A percentile compares a stretch with the other conserved stretches of the same genome.
Conservation (phyloP, 2,888 invertebrate species). For the Megamerina dolium region DNA sequence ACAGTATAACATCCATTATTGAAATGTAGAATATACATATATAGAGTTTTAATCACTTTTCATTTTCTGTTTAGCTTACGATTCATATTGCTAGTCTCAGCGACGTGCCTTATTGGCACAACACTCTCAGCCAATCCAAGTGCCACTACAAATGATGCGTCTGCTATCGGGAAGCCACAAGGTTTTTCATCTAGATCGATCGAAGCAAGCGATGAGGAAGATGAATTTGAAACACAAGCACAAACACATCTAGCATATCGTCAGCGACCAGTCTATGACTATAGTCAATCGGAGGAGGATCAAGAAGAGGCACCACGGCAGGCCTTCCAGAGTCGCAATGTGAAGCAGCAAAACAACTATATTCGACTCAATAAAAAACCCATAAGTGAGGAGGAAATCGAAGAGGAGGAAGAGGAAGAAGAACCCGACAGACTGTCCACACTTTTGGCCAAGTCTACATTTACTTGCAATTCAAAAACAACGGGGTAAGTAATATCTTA, state of each 20-base stretch:
- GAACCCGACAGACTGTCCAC: conserved; percentile 78
- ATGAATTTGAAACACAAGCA: conserved; percentile 46
- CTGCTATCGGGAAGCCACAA: conserved; percentile 39
- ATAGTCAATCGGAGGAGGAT: conserved; percentile 43
- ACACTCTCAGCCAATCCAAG: conserved; percentile 28
- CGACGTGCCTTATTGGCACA: conserved; percentile 32
- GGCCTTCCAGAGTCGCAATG: conserved; percentile 37
- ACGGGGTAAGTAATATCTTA: conserved; percentile 57
- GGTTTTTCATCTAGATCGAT: conserved; percentile 42
- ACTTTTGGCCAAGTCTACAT: conserved; percentile 76
- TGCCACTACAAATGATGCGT: conserved; percentile 24
- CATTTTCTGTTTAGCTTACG: conserved; percentile 26
- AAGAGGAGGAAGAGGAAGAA: conserved; percentile 68
- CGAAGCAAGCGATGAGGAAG: conserved; percentile 34
- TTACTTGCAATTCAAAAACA: conserved; percentile 71
- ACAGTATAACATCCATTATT: not conserved
- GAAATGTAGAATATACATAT: not conserved
- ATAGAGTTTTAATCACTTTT: conserved; percentile 1
- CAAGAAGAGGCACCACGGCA: conserved; percentile 45
- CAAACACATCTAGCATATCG: conserved; percentile 46
- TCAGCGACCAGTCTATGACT: conserved; percentile 38
- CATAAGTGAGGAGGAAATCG: conserved; percentile 59
- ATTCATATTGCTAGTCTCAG: conserved; percentile 36
- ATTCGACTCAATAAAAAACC: conserved; percentile 33
- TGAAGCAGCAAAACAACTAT: conserved; percentile 38